Percentiles rank a stretch among this genome's conserved stretches.
These are phyloP conservation scores for Sebastes iracundus DNA, from an alignment of 2,797 vertebrate species.

Conservation along the genomic window DNA sequence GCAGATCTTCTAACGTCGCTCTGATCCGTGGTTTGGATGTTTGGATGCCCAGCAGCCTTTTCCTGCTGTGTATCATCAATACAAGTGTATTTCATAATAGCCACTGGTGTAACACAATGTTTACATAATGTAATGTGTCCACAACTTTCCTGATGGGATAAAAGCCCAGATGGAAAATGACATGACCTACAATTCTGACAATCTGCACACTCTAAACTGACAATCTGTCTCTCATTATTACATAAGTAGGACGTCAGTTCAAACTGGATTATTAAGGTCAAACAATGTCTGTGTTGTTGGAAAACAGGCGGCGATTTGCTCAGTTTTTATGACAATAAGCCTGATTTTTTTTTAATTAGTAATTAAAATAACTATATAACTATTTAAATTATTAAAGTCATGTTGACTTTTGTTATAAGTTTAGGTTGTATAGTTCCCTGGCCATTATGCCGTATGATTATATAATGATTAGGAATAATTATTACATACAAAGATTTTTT, in stretches of 20 bases:
- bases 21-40: not conserved
- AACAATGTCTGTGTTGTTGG: not conserved
- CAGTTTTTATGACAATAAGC: not conserved
- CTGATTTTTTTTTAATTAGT: not conserved
- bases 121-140: not conserved
- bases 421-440: not conserved
- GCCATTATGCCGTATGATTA: not conserved
- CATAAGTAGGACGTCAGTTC: not conserved
- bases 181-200: not conserved
- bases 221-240: constrained; percentile 6
- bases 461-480: not conserved
- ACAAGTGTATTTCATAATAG: not conserved
- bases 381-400: not conserved
- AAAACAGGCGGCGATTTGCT: not conserved
- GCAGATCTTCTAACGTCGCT: not conserved
- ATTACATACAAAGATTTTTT: not conserved
- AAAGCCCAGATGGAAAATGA: constrained; percentile 6
- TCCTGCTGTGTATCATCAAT: not conserved
- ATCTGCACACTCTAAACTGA: not conserved
- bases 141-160: not conserved
- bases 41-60: not conserved
- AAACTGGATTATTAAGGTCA: not conserved
- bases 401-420: not conserved
- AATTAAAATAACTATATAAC: no score
- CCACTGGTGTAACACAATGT: not conserved